Base-by-base conservation (phyloP, 2,888 invertebrate species). In the Rotaria magnacalcarata region DNA sequence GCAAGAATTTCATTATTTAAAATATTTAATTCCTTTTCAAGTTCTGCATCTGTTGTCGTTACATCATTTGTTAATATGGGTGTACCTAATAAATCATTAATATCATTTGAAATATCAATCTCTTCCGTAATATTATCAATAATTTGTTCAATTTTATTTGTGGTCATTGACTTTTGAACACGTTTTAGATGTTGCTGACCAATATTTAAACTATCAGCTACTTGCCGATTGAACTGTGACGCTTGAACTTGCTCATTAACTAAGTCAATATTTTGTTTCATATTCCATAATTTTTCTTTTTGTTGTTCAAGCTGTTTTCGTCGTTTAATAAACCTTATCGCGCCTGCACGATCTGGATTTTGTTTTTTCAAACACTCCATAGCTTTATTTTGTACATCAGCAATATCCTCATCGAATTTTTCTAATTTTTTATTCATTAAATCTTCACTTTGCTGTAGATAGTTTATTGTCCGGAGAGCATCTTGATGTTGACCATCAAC, bases 261-360 rank as follows among this genome's bases (percentile, higher is more conserved):
- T n/a, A 60, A 60, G n/a, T 60, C 60, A 27, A 60, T n/a, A 60
- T 60, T 60, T 60, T 27, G 11, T 60, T 60, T n/a, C 67, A 67
- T 34, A 2, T 34, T 27, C 6, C 5, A 67, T 16, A 34, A 27
- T 67, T 67, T 67, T 27, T 67, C 67, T 27, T 34, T 27, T 67
- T 67, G 67, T 27, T 27, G 14, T 67, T 67, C 67, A 14, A 67
- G 27, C 34, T 67, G 67, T 67, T 67, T 67, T 11, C 34, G 67
- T 34, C 67, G 67, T 34, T 67, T 67, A 34, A 67, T 67, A 27
- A 67, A 67, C 27, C 34, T 3, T 16, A 34, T 8, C 14, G 60
- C 60, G 14, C 60, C 60, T 10, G 4, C 4, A 60, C 60, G 67
- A 67, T 67, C 67, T 6, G n/a, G 67, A 67, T 34, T 67, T 34